These are phyloP conservation scores for Macrotis lagotis DNA, from an alignment of 2,113 vertebrate genomes.

Conservation along the genomic window DNA sequence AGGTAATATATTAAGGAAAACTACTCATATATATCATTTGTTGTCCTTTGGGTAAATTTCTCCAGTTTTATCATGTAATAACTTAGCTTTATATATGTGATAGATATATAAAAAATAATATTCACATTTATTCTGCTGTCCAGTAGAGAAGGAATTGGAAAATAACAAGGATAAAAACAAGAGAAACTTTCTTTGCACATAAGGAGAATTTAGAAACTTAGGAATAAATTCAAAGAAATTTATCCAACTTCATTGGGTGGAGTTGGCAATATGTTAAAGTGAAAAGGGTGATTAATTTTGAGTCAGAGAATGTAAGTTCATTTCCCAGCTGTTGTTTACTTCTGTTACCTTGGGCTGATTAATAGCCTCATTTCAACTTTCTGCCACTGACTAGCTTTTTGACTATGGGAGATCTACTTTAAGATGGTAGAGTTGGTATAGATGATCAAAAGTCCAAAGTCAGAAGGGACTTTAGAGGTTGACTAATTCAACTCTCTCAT, in stretches of 20 bases:
- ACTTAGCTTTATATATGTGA: background rate
- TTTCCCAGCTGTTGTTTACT: background rate
- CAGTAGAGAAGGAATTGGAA: background rate
- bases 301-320: background rate
- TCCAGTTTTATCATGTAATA: background rate
- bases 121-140: background rate
- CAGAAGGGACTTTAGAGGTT: background rate
- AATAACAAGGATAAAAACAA: background rate
- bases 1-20: conserved; percentile 12
- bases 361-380: background rate
- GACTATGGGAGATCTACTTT: background rate
- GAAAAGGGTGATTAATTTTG: background rate
- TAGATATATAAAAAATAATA: background rate
- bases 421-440: background rate
- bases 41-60: background rate
- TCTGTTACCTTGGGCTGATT: background rate
- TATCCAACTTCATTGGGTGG: background rate
- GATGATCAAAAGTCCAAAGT: background rate
- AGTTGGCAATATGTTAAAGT: background rate
- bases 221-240: background rate
- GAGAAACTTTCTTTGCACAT: background rate
- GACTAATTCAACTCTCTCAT: background rate
- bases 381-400: background rate
- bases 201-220: background rate
- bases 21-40: background rate